Evolutionary conservation across 1,140 invertebrate genomes (phyloP), one percentile per base, ranked within the genome.

Genomic region (Euschistus heros): DNA sequence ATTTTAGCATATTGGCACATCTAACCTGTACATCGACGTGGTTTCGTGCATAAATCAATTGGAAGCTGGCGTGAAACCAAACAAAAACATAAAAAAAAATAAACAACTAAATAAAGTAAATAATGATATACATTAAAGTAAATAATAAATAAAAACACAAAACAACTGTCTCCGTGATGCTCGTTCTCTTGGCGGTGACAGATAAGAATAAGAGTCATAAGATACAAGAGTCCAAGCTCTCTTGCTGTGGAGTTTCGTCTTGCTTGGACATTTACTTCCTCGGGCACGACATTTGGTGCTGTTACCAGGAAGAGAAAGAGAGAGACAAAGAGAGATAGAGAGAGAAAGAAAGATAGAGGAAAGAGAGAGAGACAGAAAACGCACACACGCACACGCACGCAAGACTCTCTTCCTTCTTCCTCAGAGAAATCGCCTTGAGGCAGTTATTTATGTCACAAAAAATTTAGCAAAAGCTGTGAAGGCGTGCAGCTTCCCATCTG

Each of bases 271-370:
- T 37, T 18, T 61, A 42, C 84, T 86, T 84, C 84, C 82, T 82
- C 84, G 81, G 70, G 70, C 71, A 72, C 71, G 70, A 69, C 66
- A 55, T 57, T 69, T 55, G 67, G 80, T 85, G 84, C 84, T 86
- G 84, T 85, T 84, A 80, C 77, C 78, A 61, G 59, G 83, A 85
- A 84, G 84, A 86, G 84, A 84, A 65, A 83, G 82, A 84, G 83
- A 79, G 81, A 81, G 80, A 82, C 0, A 42, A 20, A 44, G 26
- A 61, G 15, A 61, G 54, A 57, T 2, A 24, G 54, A 57, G 3
- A 57, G 24, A 24, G 10, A 57, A 26, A 57, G 20, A 57, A 26
- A 26, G 24, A 57, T 20, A 57, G 15, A 24, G 24, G 24, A 57
- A 24, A 57, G 54, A 57, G 24, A 57, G 18, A 55, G 52, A 57